Conservation (phyloP, 2,113 vertebrate genomes). For the Machaerirhynchus nigripectus region DNA sequence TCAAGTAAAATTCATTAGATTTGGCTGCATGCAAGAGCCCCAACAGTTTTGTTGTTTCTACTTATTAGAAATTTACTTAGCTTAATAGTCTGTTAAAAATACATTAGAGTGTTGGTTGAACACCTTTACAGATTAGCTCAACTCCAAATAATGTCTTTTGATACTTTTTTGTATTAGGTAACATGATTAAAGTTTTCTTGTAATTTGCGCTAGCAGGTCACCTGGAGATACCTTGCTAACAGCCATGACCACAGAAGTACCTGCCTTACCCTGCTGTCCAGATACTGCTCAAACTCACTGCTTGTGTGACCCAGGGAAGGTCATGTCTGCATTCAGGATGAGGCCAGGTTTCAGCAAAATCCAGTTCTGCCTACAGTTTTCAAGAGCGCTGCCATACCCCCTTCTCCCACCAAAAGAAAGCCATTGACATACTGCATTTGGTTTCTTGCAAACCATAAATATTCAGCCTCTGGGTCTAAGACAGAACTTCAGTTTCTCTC, state of each 20-base stretch:
- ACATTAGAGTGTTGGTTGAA: background rate
- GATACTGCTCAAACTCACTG: background rate
- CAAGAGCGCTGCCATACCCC: rapidly evolving
- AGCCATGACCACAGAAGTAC: background rate
- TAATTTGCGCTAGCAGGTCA: background rate
- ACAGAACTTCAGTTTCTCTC: background rate
- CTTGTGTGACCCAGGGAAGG: background rate
- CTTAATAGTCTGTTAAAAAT: background rate
- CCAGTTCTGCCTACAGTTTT: background rate
- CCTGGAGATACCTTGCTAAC: background rate
- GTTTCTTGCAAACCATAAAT: background rate
- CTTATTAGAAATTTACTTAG: background rate
- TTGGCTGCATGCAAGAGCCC: background rate
- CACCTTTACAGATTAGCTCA: background rate
- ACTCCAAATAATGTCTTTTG: background rate
- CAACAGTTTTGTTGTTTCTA: background rate
- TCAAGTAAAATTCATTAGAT: background rate
- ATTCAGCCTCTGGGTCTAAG: background rate
- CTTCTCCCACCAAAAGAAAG: no score
- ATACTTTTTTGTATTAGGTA: background rate
- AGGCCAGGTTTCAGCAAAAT: background rate
- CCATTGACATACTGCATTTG: background rate
- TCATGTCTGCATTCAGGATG: background rate
- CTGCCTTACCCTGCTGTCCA: background rate
- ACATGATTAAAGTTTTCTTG: background rate